Evolutionary conservation across 2,888 invertebrate genomes (phyloP).

Genomic region (Nycteola revayana): DNA sequence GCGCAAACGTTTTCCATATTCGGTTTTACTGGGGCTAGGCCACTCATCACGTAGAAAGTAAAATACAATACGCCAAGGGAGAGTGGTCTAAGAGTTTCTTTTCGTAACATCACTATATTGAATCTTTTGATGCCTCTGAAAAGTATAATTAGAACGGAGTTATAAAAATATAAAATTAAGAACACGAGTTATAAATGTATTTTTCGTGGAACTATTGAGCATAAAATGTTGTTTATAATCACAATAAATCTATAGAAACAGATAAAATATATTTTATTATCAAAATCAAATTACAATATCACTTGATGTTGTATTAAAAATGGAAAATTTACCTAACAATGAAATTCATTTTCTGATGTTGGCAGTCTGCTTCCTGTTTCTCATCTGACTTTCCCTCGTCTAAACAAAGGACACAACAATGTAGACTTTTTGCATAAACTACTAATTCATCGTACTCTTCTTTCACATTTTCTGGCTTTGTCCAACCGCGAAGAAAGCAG

Average conservation of each 20-base stretch:
- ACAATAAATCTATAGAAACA: too few relatives aligned
- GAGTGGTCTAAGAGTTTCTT: slow-evolving; percentile 76
- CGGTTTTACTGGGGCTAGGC: slow-evolving; percentile 71
- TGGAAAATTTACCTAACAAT: slow-evolving; percentile 52
- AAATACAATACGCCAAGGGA: slow-evolving; percentile 72
- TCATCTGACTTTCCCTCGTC: slow-evolving; percentile 33
- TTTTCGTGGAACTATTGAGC: too few relatives aligned
- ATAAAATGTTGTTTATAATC: too few relatives aligned
- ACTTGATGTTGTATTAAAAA: too few relatives aligned
- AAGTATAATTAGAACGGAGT: too few relatives aligned
- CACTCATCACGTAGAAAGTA: slow-evolving; percentile 75
- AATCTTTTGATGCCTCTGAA: slow-evolving; percentile 36
- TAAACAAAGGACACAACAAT: slow-evolving; percentile 60
- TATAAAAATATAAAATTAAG: too few relatives aligned
- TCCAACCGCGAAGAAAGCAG: slow-evolving; percentile 81
- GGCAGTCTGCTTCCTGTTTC: slow-evolving; percentile 43
- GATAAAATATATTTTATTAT: too few relatives aligned
- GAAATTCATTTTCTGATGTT: slow-evolving; percentile 55
- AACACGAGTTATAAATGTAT: too few relatives aligned
- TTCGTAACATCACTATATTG: slow-evolving; percentile 68
- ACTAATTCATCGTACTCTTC: slow-evolving; percentile 70
- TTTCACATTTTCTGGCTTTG: slow-evolving; percentile 63
- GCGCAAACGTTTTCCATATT: slow-evolving; percentile 79
- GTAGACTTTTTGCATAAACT: slow-evolving; percentile 58
- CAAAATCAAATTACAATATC: too few relatives aligned